A percentile compares a stretch with the other conserved stretches of the same genome.
phyloP scores from a whole-genome alignment of 2,113 vertebrate genomes.

The Dryoscopus gambensis region DNA sequence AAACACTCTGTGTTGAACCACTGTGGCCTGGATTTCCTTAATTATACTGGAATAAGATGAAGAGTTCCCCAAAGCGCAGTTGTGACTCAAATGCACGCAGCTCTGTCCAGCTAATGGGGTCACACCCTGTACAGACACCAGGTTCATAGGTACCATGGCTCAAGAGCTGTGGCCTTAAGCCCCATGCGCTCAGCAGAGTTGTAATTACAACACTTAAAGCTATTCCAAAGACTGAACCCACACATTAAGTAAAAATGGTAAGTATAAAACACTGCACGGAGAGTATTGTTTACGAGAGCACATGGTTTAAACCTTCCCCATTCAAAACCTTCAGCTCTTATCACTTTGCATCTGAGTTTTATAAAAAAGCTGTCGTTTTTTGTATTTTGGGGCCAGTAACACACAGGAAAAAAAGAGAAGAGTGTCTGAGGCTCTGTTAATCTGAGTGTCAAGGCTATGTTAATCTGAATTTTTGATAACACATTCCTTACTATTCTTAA shows the following conservation, averaged over 20 bases:
- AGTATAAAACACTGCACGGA: not conserved
- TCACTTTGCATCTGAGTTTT: not conserved
- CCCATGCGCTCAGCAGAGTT: not conserved
- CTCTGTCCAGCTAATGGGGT: constrained; percentile 48
- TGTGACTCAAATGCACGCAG: not conserved
- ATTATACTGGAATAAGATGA: not conserved
- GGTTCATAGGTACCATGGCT: not conserved
- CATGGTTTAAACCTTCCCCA: not conserved
- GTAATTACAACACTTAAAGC: constrained; percentile 36
- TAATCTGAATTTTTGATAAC: not conserved
- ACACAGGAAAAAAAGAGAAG: not conserved
- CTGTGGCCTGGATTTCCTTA: not conserved
- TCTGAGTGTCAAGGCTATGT: not conserved
- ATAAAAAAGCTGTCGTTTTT: not conserved
- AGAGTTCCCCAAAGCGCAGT: not conserved
- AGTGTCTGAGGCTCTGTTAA: not conserved
- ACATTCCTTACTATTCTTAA: not conserved
- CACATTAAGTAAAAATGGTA: not conserved
- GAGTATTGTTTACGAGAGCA: not conserved
- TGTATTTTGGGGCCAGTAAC: not conserved
- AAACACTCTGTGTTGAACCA: not conserved
- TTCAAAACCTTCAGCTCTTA: not conserved
- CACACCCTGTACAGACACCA: not conserved
- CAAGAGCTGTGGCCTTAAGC: not conserved
- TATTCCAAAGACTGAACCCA: not conserved